These are phyloP conservation scores for Ochropacha duplaris DNA, from an alignment of 2,888 invertebrate genomes.

Conservation along the genomic window DNA sequence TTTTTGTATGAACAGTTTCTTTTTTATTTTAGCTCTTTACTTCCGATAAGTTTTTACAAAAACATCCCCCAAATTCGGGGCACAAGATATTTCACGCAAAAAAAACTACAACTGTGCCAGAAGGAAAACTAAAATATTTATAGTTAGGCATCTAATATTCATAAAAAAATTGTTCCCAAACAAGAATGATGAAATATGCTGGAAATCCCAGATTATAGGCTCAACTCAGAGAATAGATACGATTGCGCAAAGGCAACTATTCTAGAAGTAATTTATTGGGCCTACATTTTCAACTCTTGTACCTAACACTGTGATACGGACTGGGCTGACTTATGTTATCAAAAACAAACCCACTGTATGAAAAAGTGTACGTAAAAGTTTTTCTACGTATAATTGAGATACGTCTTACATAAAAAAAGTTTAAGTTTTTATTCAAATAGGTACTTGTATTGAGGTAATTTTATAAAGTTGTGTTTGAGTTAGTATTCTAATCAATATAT, in stretches of 20 bases:
- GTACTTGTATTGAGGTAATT: no score
- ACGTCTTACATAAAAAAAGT: neutral
- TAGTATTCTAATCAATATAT: no score
- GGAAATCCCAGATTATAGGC: neutral
- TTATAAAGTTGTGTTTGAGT: no score
- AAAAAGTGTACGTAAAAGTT: neutral
- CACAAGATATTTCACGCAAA: neutral
- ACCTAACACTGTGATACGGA: neutral
- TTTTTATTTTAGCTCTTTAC: no score
- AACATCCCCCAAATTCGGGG: neutral
- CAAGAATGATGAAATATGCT: neutral
- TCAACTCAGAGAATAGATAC: neutral
- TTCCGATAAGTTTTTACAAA: no score
- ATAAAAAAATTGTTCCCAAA: neutral
- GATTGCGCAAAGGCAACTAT: neutral
- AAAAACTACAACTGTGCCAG: neutral
- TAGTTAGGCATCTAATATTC: neutral
- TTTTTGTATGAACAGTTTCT: no score
- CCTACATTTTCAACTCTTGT: neutral
- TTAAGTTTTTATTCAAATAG: no score
- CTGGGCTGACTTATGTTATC: neutral
- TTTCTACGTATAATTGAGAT: neutral
- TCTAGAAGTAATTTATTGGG: neutral
- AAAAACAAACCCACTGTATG: neutral
- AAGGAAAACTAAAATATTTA: neutral